Base-by-base conservation (phyloP, 2,797 vertebrate genomes). In the Xyrichtys novacula region DNA sequence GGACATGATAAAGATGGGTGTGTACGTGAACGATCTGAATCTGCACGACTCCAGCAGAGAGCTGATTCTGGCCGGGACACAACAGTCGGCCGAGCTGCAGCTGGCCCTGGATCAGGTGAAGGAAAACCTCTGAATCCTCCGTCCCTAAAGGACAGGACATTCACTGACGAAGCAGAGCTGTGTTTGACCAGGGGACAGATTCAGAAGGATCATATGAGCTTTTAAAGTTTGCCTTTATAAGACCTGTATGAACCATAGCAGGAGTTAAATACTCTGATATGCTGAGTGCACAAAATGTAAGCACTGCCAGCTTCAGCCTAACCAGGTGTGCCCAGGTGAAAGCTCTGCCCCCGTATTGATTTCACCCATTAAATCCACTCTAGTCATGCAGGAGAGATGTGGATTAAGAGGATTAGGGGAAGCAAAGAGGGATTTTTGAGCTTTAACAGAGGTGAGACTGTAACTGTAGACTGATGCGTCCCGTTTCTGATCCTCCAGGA, bases 1-100 rank as follows among this genome's bases (percentile, higher is more conserved):
- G 78, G 91, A 94, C 84, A 94, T 94, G 92, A 94, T 94, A 58
- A 95, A 94, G 77, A 94, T 95, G 92, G 92, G 91, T 0, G 94
- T 94, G 31, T 93, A 94, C 16, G 92, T 93, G 44, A 94, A 94
- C 2, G 90, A 94, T 25, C 77, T 94, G 76, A 94, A 94, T 83
- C 86, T 94, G 49, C 93, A 95, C 0, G 92, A 95, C 85, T 95
- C 93, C 38, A 95, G 93, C 81, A 85, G 91, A 80, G 93, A 94
- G 86, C 89, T 94, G 62, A 94, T 94, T 68, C 70, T 94, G 74
- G 92, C 91, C 2, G 91, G 92, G 50, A 94, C 93, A 1, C 93
- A 94, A 74, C 94, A 95, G 54, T 94, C 94, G 15, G 93, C 93
- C 0, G 92, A 94, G 76, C 92, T 93, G 42, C 94, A 93, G 80